These are phyloP conservation scores for Himalopsyche tibetana DNA, from an alignment of 2,888 invertebrate species.

Conservation along the genomic window DNA sequence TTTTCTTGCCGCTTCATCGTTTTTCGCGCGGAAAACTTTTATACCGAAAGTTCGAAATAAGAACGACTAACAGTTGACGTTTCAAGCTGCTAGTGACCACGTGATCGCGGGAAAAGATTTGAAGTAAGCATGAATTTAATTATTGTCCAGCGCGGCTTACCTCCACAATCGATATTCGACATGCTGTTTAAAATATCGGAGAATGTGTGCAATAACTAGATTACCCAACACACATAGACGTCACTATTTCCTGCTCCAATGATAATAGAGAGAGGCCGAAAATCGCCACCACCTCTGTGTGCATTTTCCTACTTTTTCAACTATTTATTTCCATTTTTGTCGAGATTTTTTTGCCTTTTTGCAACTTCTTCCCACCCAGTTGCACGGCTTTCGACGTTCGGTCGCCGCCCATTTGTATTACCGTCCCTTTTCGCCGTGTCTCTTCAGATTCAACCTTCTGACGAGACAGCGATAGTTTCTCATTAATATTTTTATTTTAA, in stretches of 20 bases:
- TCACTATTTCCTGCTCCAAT: conserved; percentile 50
- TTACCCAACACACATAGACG: conserved; percentile 41
- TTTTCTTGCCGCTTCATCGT: too few relatives aligned
- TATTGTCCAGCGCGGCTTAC: conserved; percentile 11
- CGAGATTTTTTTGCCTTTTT: conserved; percentile 59
- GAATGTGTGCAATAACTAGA: conserved; percentile 33
- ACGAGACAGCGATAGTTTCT: conserved; percentile 70
- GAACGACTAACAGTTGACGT: neutral
- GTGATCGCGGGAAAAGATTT: conserved; percentile 24
- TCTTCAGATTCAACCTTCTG: conserved; percentile 68
- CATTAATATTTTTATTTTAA: conserved; percentile 60
- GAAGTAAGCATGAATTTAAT: neutral
- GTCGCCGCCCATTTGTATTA: conserved; percentile 67
- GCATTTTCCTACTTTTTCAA: conserved; percentile 65
- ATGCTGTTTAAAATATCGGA: conserved; percentile 26
- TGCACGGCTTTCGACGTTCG: conserved; percentile 50
- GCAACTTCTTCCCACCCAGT: conserved; percentile 65
- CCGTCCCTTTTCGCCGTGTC: conserved; percentile 74
- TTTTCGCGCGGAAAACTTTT: neutral
- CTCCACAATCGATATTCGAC: conserved; percentile 39
- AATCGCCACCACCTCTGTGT: conserved; percentile 58
- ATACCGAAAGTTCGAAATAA: neutral
- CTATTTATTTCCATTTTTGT: conserved; percentile 64
- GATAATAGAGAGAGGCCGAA: conserved; percentile 59
- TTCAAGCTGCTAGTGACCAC: neutral